Evolutionary conservation across 2,888 invertebrate genomes (phyloP).

Genomic region (Lepidonotus clava): DNA sequence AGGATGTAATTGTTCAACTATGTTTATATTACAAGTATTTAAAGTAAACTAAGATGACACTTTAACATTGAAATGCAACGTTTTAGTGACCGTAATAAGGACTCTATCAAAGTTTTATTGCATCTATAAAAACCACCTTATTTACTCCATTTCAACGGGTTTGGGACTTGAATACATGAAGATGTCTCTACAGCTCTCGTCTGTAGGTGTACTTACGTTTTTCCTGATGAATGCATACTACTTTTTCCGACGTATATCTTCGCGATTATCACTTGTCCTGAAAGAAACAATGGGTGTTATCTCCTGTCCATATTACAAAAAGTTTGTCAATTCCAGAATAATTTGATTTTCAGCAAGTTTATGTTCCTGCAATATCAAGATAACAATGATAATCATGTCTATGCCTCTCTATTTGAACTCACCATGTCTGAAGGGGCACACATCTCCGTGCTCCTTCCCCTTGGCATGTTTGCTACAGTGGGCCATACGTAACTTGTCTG

Average conservation of each 20-base stretch:
- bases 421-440: constrained; percentile 78
- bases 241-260: constrained; percentile 78
- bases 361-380: too few species aligned
- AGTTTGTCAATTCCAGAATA: neutral
- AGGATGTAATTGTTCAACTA: too few species aligned
- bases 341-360: neutral
- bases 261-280: constrained; percentile 76
- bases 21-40: too few species aligned
- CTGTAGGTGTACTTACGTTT: constrained; percentile 52
- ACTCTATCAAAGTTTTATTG: too few species aligned
- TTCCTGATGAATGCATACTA: neutral
- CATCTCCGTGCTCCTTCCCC: constrained; percentile 67
- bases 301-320: neutral
- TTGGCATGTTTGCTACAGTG: constrained; percentile 66
- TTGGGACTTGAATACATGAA: too few species aligned
- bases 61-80: too few species aligned
- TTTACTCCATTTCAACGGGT: too few species aligned
- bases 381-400: neutral
- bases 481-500: constrained; percentile 75
- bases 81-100: too few species aligned
- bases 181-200: too few species aligned
- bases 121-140: too few species aligned
- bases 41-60: too few species aligned
- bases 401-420: constrained; percentile 57
- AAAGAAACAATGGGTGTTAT: constrained; percentile 50